These are phyloP conservation scores for Drosophila fungiperda DNA, from an alignment of 2,888 invertebrate genomes.

Conservation along the genomic window DNA sequence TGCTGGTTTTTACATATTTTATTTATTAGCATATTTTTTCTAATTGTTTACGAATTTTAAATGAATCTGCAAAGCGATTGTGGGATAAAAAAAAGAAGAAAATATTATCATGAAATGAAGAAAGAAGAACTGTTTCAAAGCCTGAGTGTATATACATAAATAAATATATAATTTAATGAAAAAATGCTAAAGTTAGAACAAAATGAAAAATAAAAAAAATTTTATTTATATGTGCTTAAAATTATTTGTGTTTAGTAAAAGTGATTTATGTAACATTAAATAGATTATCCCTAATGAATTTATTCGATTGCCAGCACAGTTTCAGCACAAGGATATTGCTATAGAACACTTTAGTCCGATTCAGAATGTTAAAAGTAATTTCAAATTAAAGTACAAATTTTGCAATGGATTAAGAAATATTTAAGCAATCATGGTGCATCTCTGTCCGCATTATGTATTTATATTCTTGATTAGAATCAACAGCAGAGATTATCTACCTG, in stretches of 20 bases:
- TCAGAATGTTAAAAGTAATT: not conserved
- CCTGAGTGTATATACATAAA: not conserved
- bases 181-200: not conserved
- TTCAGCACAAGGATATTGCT: slow-evolving; percentile 5
- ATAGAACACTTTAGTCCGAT: not conserved
- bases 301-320: slow-evolving; percentile 3
- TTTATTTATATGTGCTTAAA: not conserved
- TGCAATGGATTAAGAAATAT: not conserved
- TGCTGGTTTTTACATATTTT: not conserved
- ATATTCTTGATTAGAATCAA: not conserved
- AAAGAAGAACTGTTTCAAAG: not conserved
- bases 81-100: slow-evolving; percentile 8
- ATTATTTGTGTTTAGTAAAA: not conserved
- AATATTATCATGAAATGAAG: not conserved
- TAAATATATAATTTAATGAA: not conserved
- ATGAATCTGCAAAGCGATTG: slow-evolving; percentile 29
- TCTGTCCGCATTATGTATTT: not conserved
- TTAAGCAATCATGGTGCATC: not conserved
- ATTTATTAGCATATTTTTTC: slow-evolving; percentile 10
- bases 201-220: not conserved
- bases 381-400: no score
- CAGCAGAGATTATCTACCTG: not conserved
- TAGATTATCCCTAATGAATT: not conserved
- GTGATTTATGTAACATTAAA: not conserved
- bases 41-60: not conserved